Percentiles rank a stretch among this genome's conserved stretches.
Evolutionary conservation across 2,888 invertebrate species (phyloP).

Genomic region (Drosophila melanosoma): DNA sequence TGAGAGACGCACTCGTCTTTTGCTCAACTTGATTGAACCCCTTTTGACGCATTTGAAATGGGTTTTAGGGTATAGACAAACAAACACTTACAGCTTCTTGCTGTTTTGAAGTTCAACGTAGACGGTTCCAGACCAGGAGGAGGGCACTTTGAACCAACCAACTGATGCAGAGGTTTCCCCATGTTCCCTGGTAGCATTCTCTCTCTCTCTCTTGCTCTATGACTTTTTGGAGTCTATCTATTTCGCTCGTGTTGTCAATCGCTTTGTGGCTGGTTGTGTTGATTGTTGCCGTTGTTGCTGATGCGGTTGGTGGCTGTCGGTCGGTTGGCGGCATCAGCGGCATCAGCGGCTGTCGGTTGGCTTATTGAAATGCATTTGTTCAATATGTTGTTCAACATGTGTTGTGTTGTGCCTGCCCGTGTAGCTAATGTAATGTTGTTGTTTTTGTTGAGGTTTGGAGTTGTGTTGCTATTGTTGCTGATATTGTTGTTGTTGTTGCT

Average conservation of each 20-base stretch:
- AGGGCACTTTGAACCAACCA: constrained; percentile 36
- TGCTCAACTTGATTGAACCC: background rate
- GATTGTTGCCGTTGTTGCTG: constrained; percentile 46
- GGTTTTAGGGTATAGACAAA: constrained; percentile 3
- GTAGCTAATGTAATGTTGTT: constrained; percentile 54
- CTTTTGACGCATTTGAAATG: constrained; percentile 7
- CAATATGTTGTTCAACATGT: constrained; percentile 78
- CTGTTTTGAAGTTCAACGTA: constrained; percentile 16
- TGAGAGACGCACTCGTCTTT: background rate
- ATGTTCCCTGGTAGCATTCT: background rate
- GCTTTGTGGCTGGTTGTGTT: constrained; percentile 64
- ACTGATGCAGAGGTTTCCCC: constrained; percentile 25
- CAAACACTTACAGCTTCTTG: constrained; percentile 15
- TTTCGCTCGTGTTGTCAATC: constrained; percentile 43
- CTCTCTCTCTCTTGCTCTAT: background rate
- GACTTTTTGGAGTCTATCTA: constrained; percentile 5
- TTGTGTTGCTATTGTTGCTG: constrained; percentile 33
- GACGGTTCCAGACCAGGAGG: constrained; percentile 18
- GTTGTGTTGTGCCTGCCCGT: constrained; percentile 53
- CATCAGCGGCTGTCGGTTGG: constrained; percentile 64
- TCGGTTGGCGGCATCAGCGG: constrained; percentile 40
- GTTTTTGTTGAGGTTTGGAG: constrained; percentile 8
- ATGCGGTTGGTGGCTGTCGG: constrained; percentile 38
- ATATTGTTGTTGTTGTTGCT: constrained; percentile 15
- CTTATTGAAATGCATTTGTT: constrained; percentile 78